phyloP scores from a whole-genome alignment of 2,113 vertebrate species.

The Chunga burmeisteri region DNA sequence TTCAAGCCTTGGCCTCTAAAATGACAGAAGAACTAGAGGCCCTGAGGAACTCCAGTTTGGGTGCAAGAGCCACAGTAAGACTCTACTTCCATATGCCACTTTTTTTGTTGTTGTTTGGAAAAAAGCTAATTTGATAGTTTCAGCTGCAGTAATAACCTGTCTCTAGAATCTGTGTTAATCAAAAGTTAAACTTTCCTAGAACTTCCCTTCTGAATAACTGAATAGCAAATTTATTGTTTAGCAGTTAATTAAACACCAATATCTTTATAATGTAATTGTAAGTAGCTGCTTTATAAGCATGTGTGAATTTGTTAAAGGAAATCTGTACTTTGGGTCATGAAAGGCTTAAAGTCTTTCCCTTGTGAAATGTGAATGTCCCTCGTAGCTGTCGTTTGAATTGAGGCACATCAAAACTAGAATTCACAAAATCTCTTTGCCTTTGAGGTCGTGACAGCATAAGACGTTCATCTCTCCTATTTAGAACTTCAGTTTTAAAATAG shows the following conservation, averaged over 20 bases:
- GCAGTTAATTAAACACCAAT: not conserved
- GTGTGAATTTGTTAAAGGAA: not conserved
- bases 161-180: not conserved
- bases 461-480: not conserved
- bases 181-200: not conserved
- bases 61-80: conserved; percentile 90
- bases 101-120: not conserved
- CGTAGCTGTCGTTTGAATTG: not conserved
- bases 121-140: not conserved
- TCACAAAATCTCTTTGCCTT: not conserved
- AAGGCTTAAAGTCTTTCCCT: not conserved
- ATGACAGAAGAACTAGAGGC: conserved; percentile 98
- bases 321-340: not conserved
- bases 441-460: not conserved
- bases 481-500: not conserved
- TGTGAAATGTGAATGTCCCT: not conserved
- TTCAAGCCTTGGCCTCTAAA: conserved; percentile 97
- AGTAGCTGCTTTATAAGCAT: not conserved
- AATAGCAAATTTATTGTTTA: not conserved
- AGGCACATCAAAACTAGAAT: not conserved
- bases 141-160: not conserved
- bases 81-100: not conserved
- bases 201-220: not conserved
- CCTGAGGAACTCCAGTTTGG: conserved; percentile 92
- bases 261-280: not conserved